phyloP scores from a whole-genome alignment of 2,113 vertebrate species.

The Nestor notabilis region DNA sequence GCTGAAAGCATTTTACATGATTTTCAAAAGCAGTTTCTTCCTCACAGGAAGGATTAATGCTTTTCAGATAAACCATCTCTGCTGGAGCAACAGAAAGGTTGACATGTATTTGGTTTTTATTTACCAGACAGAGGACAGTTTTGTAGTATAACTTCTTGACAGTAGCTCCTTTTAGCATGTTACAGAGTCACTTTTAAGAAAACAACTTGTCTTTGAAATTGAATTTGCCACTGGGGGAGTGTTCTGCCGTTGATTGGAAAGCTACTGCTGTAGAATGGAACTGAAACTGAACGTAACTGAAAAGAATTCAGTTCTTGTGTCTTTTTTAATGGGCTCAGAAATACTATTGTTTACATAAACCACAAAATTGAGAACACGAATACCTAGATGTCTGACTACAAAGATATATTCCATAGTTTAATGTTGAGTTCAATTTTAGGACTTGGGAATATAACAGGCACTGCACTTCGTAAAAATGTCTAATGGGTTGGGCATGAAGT shows the following conservation, averaged over 20 bases:
- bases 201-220: not conserved
- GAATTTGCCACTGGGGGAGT: not conserved
- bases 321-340: not conserved
- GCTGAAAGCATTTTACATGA: not conserved
- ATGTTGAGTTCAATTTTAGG: not conserved
- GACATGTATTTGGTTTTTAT: not conserved
- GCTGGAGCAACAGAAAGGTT: conserved; percentile 20
- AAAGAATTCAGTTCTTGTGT: not conserved
- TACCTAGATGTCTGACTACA: not conserved
- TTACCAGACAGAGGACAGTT: not conserved
- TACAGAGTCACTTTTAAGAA: not conserved
- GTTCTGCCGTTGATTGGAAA: conserved; percentile 25
- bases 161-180: not conserved
- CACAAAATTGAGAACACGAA: not conserved
- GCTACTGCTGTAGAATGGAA: not conserved
- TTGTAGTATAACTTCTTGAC: not conserved
- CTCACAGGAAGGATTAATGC: conserved; percentile 1
- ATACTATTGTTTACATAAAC: not conserved
- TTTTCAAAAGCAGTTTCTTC: conserved; percentile 33
- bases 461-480: not conserved
- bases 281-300: not conserved
- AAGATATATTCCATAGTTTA: not conserved
- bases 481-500: not conserved
- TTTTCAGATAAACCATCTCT: conserved; percentile 25
- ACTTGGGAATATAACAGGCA: not conserved